These are phyloP conservation scores for Meda fulgida DNA, from an alignment of 2,797 vertebrate genomes.

Conservation along the genomic window DNA sequence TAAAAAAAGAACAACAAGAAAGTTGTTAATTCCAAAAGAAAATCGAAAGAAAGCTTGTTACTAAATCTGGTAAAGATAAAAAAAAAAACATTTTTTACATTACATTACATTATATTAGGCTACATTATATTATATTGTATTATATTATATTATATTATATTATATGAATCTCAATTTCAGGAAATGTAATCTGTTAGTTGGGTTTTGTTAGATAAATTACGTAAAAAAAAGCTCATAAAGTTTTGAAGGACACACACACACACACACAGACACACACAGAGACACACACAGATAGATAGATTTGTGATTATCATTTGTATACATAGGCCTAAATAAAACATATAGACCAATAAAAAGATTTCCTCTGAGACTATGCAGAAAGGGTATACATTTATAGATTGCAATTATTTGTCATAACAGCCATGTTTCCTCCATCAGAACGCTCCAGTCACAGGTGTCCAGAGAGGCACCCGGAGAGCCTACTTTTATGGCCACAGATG, in stretches of 20 bases:
- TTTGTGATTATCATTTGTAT: no score
- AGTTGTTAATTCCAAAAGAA: background rate
- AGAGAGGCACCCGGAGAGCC: slow-evolving; percentile 58
- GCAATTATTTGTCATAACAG: background rate
- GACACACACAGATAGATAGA: no score
- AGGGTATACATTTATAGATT: background rate
- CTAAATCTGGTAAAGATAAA: background rate
- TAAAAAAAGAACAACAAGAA: background rate
- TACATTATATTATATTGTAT: background rate
- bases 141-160: background rate
- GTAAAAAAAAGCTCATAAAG: no score
- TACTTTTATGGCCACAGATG: slow-evolving; percentile 62
- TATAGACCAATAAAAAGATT: background rate
- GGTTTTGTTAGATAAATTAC: no score
- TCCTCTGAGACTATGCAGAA: background rate
- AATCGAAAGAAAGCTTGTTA: background rate
- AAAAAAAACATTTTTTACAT: no score
- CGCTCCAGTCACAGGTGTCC: slow-evolving; percentile 64
- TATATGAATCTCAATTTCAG: background rate
- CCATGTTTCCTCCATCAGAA: slow-evolving; percentile 52
- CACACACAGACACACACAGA: no score
- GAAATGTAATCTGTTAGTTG: no score
- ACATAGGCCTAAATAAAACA: no score
- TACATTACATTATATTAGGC: background rate
- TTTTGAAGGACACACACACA: no score